These are phyloP conservation scores for Beris chalybata DNA, from an alignment of 2,888 invertebrate species.

Conservation along the genomic window DNA sequence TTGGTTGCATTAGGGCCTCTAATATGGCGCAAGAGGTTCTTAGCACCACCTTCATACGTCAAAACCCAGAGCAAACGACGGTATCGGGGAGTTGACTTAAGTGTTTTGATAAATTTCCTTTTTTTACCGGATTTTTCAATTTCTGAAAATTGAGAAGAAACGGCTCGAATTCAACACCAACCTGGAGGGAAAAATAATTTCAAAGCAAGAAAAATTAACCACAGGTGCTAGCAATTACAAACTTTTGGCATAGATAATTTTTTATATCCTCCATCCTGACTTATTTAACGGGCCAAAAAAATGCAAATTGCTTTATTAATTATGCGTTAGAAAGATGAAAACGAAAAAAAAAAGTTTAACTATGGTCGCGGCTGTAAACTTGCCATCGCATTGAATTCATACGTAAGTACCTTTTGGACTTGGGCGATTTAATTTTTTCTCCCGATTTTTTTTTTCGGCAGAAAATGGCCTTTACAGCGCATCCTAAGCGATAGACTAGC, in stretches of 20 bases:
- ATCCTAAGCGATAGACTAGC: slow-evolving; percentile 17
- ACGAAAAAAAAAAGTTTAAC: slow-evolving; percentile 20
- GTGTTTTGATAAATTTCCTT: slow-evolving; percentile 22
- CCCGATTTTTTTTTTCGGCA: slow-evolving; percentile 1
- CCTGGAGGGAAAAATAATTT: slow-evolving; percentile 1
- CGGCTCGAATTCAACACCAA: slow-evolving; percentile 2
- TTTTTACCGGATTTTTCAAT: too few relatives aligned
- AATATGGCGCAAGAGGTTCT: not conserved
- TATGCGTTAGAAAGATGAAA: slow-evolving; percentile 34
- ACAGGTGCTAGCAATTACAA: slow-evolving; percentile 37
- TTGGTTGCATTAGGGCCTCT: slow-evolving; percentile 1
- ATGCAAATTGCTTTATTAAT: slow-evolving; percentile 38
- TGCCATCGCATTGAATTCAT: slow-evolving; percentile 10
- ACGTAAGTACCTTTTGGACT: not conserved
- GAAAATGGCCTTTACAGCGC: too few relatives aligned
- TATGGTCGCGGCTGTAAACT: slow-evolving; percentile 9
- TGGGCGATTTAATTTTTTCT: slow-evolving; percentile 6
- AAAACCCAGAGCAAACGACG: not conserved
- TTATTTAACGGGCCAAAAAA: slow-evolving; percentile 9
- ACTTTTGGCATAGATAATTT: slow-evolving; percentile 36
- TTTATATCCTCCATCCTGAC: slow-evolving; percentile 19
- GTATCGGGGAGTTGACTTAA: slow-evolving; percentile 4
- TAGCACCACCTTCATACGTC: not conserved
- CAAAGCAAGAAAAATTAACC: slow-evolving; percentile 29
- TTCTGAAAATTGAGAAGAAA: not conserved